Percentiles rank a stretch among this genome's conserved stretches.
Evolutionary conservation across 2,797 vertebrate species (phyloP).

Genomic region (Pipistrellus pipistrellus): DNA sequence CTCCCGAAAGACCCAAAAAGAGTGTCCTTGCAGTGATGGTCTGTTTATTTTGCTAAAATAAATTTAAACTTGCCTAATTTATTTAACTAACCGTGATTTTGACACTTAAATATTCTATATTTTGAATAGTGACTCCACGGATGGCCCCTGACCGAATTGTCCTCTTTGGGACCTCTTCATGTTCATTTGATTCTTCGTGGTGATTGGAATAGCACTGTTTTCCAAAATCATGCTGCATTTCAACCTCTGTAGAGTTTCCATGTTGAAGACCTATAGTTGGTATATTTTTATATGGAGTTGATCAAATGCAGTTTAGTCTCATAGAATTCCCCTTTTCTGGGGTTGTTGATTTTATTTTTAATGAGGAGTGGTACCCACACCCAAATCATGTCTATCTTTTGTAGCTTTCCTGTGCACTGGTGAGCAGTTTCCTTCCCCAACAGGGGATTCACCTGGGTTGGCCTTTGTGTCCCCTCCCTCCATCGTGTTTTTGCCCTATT

Average conservation of each 20-base stretch:
- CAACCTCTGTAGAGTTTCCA: background rate
- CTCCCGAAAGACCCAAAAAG: background rate
- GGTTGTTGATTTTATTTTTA: background rate
- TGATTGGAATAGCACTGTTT: background rate
- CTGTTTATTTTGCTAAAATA: background rate
- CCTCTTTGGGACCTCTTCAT: background rate
- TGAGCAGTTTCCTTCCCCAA: background rate
- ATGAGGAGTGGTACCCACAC: background rate
- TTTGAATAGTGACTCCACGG: background rate
- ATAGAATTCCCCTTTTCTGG: background rate
- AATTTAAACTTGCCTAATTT: background rate
- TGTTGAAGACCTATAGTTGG: background rate
- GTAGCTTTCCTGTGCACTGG: background rate
- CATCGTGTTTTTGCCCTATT: background rate
- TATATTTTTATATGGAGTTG: background rate
- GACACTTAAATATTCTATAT: background rate
- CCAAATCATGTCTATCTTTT: background rate
- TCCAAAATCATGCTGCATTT: background rate
- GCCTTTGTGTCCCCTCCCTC: background rate
- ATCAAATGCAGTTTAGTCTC: background rate
- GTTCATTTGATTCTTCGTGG: background rate
- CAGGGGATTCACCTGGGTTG: background rate
- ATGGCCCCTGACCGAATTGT: background rate
- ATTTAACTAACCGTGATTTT: background rate
- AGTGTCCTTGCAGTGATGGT: background rate